These are phyloP conservation scores for Baccha elongata DNA, from an alignment of 2,888 invertebrate species.

Conservation along the genomic window DNA sequence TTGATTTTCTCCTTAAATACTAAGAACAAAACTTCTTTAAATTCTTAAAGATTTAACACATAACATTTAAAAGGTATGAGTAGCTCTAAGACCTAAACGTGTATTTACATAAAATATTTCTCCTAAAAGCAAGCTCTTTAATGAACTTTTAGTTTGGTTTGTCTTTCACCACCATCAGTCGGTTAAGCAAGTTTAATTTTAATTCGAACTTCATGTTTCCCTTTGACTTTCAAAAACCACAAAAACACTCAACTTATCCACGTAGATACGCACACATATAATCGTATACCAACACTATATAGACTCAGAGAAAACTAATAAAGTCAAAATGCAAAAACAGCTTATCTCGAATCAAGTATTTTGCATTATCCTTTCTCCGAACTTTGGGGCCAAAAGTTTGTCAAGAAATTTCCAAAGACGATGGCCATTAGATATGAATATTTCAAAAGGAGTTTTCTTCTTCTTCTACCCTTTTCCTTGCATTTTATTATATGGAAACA, in stretches of 20 bases:
- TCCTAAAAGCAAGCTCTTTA: slow-evolving; percentile 20
- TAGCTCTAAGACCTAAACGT: no score
- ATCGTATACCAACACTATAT: not conserved
- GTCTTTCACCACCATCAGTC: slow-evolving; percentile 33
- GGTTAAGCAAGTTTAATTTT: slow-evolving; percentile 55
- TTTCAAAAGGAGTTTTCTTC: slow-evolving; percentile 13
- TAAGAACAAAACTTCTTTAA: no score
- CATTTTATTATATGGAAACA: not conserved
- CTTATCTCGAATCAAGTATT: slow-evolving; percentile 49
- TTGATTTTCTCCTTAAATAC: no score
- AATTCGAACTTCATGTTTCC: slow-evolving; percentile 26
- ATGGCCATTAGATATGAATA: slow-evolving; percentile 44
- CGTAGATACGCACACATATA: not conserved
- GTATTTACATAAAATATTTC: no score
- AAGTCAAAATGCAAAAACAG: slow-evolving; percentile 58
- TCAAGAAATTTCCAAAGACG: slow-evolving; percentile 43
- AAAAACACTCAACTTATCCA: not conserved
- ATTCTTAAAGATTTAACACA: no score
- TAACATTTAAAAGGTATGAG: no score
- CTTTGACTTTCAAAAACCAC: slow-evolving; percentile 5
- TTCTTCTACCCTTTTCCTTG: slow-evolving; percentile 14
- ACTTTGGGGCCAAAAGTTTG: slow-evolving; percentile 44
- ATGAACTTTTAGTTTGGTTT: slow-evolving; percentile 49
- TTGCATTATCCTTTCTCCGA: slow-evolving; percentile 31
- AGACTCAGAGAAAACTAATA: slow-evolving; percentile 21